Evolutionary conservation across 2,113 vertebrate species (phyloP).

Genomic region (Laticauda colubrina): DNA sequence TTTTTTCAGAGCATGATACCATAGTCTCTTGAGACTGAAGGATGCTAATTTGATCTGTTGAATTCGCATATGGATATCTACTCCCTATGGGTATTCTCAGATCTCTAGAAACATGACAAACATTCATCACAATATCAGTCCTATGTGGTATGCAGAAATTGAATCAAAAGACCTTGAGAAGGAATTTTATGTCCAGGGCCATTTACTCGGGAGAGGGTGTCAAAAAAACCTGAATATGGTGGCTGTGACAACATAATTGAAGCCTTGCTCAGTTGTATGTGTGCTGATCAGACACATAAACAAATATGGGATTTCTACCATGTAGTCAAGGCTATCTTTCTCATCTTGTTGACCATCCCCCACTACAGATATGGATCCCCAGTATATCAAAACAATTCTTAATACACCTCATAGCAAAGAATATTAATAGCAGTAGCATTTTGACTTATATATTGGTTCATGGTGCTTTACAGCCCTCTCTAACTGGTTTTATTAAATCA

Average conservation of each 20-base stretch:
- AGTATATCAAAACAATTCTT: not conserved
- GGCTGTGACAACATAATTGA: not conserved
- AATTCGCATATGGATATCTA: not conserved
- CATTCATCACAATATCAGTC: not conserved
- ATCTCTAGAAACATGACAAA: not conserved
- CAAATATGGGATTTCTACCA: not conserved
- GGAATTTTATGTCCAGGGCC: not conserved
- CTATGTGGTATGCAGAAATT: not conserved
- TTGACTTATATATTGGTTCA: too few species aligned
- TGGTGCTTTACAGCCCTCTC: too few species aligned
- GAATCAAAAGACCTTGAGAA: not conserved
- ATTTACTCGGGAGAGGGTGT: not conserved
- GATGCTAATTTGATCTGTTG: not conserved
- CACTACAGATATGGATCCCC: not conserved
- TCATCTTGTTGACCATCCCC: not conserved
- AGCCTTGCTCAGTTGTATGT: not conserved
- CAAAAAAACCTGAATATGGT: not conserved
- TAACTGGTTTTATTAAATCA: too few species aligned
- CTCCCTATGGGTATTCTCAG: not conserved
- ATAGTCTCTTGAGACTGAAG: too few species aligned
- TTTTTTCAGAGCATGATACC: too few species aligned
- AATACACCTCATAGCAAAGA: not conserved
- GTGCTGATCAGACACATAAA: not conserved
- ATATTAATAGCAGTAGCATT: not conserved
- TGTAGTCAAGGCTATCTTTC: not conserved